Percentiles rank a stretch among this genome's conserved stretches.
phyloP scores from a whole-genome alignment of 1,140 invertebrate species.

The Dinothrombium tinctorium region DNA sequence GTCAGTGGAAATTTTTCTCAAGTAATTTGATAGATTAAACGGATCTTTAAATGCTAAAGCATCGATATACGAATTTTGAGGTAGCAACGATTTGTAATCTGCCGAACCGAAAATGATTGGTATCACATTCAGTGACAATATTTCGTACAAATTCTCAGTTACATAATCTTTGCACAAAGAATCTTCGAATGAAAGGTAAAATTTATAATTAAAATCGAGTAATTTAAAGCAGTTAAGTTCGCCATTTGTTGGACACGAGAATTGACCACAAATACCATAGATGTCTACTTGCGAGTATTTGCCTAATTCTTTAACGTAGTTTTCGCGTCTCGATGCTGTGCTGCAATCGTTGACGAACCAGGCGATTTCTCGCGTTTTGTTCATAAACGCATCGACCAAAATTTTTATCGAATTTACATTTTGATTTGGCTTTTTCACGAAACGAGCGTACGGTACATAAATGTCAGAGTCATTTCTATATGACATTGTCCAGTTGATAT shows the following conservation, averaged over 20 bases:
- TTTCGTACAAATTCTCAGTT: constrained; percentile 22
- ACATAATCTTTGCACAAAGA: constrained; percentile 22
- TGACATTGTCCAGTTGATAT: no score
- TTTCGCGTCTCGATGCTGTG: constrained; percentile 26
- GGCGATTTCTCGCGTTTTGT: no score
- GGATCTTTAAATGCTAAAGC: constrained; percentile 17
- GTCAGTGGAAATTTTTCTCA: constrained; percentile 15
- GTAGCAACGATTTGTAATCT: constrained; percentile 20
- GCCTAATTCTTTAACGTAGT: constrained; percentile 29
- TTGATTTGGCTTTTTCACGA: no score
- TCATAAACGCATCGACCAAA: no score
- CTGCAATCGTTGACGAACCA: constrained; percentile 40
- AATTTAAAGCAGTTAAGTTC: constrained; percentile 15
- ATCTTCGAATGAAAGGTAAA: constrained; percentile 23
- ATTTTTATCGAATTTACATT: no score
- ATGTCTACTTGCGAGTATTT: constrained; percentile 34
- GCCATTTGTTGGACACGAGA: constrained; percentile 10
- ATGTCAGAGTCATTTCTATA: no score
- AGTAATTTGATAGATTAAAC: constrained; percentile 16
- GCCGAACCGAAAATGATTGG: constrained; percentile 21
- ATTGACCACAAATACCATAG: constrained; percentile 34
- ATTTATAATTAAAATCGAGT: constrained; percentile 17
- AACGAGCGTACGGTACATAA: no score
- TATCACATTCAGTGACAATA: constrained; percentile 17
- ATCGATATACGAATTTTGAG: constrained; percentile 22